These are phyloP conservation scores for Aurelia sp. DNA, from an alignment of 30 jellyfish, hydroid and myxozoan species.

Conservation along the genomic window DNA sequence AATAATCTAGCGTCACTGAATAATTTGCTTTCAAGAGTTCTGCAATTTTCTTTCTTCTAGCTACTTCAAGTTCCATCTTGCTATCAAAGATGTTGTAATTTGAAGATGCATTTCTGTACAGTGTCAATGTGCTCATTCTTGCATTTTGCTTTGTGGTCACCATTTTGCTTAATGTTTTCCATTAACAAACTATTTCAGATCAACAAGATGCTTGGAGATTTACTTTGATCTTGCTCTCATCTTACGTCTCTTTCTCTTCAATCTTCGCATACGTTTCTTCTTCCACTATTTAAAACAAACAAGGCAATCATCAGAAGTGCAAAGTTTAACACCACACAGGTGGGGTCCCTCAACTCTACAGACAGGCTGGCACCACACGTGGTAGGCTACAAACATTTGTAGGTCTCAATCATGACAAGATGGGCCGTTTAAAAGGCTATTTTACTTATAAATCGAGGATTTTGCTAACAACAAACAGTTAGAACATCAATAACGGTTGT, in stretches of 20 bases:
- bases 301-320: neutral
- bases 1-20: constrained; percentile 1
- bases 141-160: neutral
- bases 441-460: no score
- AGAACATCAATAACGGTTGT: no score
- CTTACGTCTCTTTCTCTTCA: constrained; percentile 77
- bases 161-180: neutral
- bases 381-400: no score
- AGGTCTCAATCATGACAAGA: no score
- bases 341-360: no score
- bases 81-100: neutral
- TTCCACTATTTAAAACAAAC: constrained; percentile 44
- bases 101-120: neutral
- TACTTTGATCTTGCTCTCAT: constrained; percentile 81
- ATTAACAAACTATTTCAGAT: constrained; percentile 21
- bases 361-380: no score
- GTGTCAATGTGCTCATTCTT: neutral
- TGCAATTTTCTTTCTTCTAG: neutral
- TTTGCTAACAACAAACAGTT: no score
- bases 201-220: constrained; percentile 20
- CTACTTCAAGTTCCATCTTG: constrained; percentile 2
- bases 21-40: constrained; percentile 6
- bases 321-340: no score
- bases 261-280: constrained; percentile 78
- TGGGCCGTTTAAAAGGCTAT: no score